Percentiles rank a stretch among this genome's conserved stretches.
Evolutionary conservation across 2,888 invertebrate species (phyloP).

Genomic region (Drymonia ruficornis): DNA sequence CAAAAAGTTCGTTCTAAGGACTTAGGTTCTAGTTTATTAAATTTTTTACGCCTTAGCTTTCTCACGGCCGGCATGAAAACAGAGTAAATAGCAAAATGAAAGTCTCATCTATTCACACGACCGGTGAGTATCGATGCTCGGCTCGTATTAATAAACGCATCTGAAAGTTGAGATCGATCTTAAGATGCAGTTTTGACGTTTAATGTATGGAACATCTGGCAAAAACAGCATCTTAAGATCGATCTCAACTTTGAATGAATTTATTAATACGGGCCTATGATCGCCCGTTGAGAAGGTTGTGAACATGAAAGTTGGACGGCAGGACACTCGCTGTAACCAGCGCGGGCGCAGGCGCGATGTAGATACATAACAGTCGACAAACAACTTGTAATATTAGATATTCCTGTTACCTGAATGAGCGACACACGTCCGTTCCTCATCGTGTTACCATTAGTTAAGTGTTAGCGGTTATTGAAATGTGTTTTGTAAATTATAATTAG

Average conservation of each 20-base stretch:
- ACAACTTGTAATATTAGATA: slow-evolving; percentile 44
- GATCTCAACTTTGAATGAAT: too few relatives aligned
- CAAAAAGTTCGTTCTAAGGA: slow-evolving; percentile 84
- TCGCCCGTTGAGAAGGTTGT: slow-evolving; percentile 17
- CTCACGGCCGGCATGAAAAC: slow-evolving; percentile 44
- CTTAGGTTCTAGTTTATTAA: slow-evolving; percentile 78
- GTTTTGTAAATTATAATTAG: slow-evolving; percentile 79
- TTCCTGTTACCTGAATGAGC: slow-evolving; percentile 81
- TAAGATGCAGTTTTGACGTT: too few relatives aligned
- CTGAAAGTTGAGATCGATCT: too few relatives aligned
- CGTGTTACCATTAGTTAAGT: slow-evolving; percentile 83
- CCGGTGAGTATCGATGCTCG: not conserved
- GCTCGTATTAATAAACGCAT: too few relatives aligned
- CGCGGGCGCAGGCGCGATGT: slow-evolving; percentile 17
- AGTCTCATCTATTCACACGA: not conserved
- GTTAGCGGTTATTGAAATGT: slow-evolving; percentile 63
- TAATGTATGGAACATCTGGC: too few relatives aligned
- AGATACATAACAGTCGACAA: slow-evolving; percentile 28
- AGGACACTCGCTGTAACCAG: slow-evolving; percentile 16
- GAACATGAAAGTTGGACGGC: slow-evolving; percentile 13
- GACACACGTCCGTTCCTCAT: slow-evolving; percentile 80
- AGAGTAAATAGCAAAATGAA: slow-evolving; percentile 22
- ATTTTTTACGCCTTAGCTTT: slow-evolving; percentile 55
- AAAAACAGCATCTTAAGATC: too few relatives aligned
- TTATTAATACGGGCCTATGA: too few relatives aligned